phyloP scores from a whole-genome alignment of 2,888 invertebrate species.

The Drosophila aldrichi region DNA sequence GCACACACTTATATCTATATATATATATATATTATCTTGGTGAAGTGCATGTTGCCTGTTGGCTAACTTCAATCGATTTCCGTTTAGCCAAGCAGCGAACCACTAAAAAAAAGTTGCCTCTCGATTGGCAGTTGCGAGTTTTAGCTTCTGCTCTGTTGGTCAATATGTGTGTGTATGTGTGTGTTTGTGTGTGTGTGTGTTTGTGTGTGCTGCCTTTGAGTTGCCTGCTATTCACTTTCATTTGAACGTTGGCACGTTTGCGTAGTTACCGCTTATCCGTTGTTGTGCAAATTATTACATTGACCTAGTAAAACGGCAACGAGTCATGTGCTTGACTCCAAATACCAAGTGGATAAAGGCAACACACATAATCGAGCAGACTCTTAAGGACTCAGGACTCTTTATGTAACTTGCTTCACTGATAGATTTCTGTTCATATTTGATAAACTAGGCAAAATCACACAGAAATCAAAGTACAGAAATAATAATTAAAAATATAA shows the following conservation, averaged over 20 bases:
- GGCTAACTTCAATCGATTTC: conserved; percentile 67
- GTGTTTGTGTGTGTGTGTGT: conserved; percentile 2
- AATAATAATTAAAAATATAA: no score
- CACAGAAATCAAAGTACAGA: background rate
- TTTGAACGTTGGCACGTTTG: conserved; percentile 61
- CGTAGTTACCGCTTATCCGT: conserved; percentile 60
- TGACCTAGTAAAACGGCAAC: conserved; percentile 67
- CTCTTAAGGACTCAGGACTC: background rate
- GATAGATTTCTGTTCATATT: background rate
- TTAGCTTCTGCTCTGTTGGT: conserved; percentile 15
- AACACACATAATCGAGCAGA: background rate
- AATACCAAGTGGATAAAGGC: conserved; percentile 8
- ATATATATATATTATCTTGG: background rate
- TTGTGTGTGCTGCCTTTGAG: conserved; percentile 9
- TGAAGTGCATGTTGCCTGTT: conserved; percentile 43
- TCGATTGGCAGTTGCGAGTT: conserved; percentile 53
- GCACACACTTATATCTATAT: background rate
- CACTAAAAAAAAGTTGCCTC: conserved; percentile 61
- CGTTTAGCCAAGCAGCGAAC: conserved; percentile 68
- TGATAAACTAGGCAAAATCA: background rate
- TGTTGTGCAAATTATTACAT: conserved; percentile 74
- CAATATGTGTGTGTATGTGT: background rate
- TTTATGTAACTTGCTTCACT: background rate
- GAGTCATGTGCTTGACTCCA: conserved; percentile 28
- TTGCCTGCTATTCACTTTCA: conserved; percentile 58